Base-by-base conservation (phyloP, 2,888 invertebrate species). In the Caenorhabditis imperialis region DNA sequence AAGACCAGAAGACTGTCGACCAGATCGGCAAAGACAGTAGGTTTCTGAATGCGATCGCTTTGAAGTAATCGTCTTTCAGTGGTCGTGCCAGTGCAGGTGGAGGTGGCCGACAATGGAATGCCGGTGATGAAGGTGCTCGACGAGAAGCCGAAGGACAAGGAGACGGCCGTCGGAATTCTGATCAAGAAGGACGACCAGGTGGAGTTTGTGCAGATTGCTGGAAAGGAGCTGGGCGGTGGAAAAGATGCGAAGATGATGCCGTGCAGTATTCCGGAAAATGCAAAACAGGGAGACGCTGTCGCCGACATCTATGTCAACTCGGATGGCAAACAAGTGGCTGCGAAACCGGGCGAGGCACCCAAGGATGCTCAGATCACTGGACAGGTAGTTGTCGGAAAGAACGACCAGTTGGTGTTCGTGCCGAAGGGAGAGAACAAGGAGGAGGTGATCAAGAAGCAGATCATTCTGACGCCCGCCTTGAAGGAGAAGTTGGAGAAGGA, bases 31-130 rank as follows among this genome's bases (percentile, higher is more conserved):
- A 63, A 30, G 61, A 62, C 22, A 42, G 61, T 70, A 8, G 57
- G 62, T 38, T 42, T 6, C 5, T 10, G 37, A 14, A 37, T 10
- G 3, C 4, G 14, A n/a, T n/a, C n/a, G n/a, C n/a, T n/a, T n/a
- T n/a, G n/a, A n/a, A n/a, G n/a, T n/a, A n/a, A n/a, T n/a, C n/a
- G 33, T 3, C 33, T 37, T 75, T 35, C 53, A 69, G 75, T 58
- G 51, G 69, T 51, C 4, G 70, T 75, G 3, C 50, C 61, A 1
- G 75, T 70, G 8, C 58, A 60, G 30, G 63, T 55, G 20, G 75
- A 69, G 4, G 44, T 70, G 6, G 70, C 54, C 1, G 75, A 75
- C 54, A 75, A 75, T 27, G 75, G 75, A 57, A 62, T 75, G 57
- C 63, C 70, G 2, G 54, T 75, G 18, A 63, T 70, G 63, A 75